Base-by-base conservation (phyloP, 2,888 invertebrate species). In the Thysanoteuthis rhombus region DNA sequence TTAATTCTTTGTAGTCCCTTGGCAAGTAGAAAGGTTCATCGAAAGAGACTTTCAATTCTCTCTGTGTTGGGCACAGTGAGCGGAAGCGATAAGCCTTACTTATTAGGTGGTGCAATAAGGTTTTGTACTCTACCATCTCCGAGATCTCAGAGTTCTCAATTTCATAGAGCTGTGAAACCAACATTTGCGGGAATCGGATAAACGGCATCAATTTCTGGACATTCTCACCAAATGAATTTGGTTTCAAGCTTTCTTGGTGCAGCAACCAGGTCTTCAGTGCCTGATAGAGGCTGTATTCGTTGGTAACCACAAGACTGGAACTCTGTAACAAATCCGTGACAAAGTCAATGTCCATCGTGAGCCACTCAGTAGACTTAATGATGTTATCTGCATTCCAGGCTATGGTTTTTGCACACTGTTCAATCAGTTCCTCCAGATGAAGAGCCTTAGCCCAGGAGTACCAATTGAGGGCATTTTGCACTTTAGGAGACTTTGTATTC, bases 391-490 rank as follows among this genome's bases (percentile, higher is more conserved):
- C 95, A 95, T 97, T 97, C 97, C 97, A 97, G 10, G 97, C 96
- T 32, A 97, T 96, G 28, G 97, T 97, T 93, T 96, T 96, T 28
- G 96, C 95, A 94, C 97, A 97, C 42, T 96, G 96, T 91, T 95
- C 95, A 1, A 96, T 95, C 89, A 97, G 95, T 28, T 95, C 95
- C 0, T 95, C 95, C 93, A 97, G 94, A 93, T 96, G 95, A 22
- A 97, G 95, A n/a, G 96, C 96, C 94, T 97, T 97, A 3, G 97
- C 96, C 97, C 97, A 97, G 10, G 97, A 95, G 94, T 97, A 97
- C 97, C 97, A 97, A 93, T 95, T 95, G 90, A 97, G 94, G n/a
- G 97, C 97, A 93, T 97, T 97, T 40, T 95, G 94, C 5, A 97
- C 96, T 47, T 96, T 95, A 0, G 97, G 97, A 1, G 97, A 96